Conservation (phyloP, 2,113 vertebrate species). For the Catagonus wagneri region DNA sequence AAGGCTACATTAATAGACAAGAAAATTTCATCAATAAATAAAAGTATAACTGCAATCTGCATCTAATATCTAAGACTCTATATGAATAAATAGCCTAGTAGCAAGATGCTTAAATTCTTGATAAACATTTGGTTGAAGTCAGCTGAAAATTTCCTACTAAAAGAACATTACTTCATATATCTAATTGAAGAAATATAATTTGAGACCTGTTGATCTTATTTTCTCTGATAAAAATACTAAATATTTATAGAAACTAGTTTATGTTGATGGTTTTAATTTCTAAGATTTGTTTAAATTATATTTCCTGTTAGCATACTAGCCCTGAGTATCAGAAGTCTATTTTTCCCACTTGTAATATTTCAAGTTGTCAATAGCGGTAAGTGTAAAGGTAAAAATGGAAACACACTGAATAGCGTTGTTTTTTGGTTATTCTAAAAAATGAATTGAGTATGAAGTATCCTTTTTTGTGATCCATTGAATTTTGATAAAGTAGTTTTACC, state of each 20-base stretch:
- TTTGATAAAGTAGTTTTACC: not conserved
- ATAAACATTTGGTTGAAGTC: not conserved
- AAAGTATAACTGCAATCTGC: not conserved
- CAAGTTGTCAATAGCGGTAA: not conserved
- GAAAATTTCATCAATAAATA: not conserved
- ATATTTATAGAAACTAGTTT: not conserved
- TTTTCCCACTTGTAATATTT: not conserved
- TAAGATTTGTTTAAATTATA: not conserved
- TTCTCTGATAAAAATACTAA: not conserved
- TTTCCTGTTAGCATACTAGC: not conserved
- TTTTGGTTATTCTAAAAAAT: constrained; percentile 14
- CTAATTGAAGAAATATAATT: not conserved
- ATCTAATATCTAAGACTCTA: not conserved
- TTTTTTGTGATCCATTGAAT: not conserved
- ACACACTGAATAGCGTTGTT: not conserved
- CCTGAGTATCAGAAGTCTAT: not conserved
- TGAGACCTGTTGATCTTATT: not conserved
- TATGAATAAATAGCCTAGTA: not conserved
- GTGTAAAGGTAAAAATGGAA: not conserved
- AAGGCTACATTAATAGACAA: not conserved
- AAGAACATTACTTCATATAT: not conserved
- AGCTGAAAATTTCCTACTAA: not conserved
- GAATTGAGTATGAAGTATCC: not conserved
- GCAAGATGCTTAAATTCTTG: not conserved
- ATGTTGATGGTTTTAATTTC: not conserved